phyloP scores from a whole-genome alignment of 2,888 invertebrate species.

The Xiphydria camelus region DNA sequence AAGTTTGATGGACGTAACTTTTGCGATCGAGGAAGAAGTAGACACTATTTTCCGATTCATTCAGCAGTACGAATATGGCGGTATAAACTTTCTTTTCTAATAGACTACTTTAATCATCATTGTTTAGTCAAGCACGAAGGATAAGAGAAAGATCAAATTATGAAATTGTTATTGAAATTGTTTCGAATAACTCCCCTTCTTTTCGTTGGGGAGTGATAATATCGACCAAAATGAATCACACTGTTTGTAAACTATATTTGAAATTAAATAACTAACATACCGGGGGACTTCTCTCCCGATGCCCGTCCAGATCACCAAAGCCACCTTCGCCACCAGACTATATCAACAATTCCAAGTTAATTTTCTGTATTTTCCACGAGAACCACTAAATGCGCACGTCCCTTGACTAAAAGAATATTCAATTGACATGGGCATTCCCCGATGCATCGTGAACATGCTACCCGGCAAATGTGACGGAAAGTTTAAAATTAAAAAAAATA shows the following conservation, averaged over 20 bases:
- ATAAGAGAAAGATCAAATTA: too few relatives aligned
- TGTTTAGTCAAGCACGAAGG: too few relatives aligned
- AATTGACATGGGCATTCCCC: not conserved
- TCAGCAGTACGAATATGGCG: too few relatives aligned
- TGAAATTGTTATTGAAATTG: not conserved
- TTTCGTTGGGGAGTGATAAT: too few relatives aligned
- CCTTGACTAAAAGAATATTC: too few relatives aligned
- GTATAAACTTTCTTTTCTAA: too few relatives aligned
- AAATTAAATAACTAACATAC: slow-evolving; percentile 49
- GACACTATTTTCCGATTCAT: too few relatives aligned
- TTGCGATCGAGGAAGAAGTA: too few relatives aligned
- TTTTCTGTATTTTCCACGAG: slow-evolving; percentile 19
- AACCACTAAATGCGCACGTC: too few relatives aligned
- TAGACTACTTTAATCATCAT: too few relatives aligned
- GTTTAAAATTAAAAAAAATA: not conserved
- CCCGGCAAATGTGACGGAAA: too few relatives aligned
- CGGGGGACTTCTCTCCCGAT: slow-evolving; percentile 54
- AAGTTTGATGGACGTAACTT: too few relatives aligned
- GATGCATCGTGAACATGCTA: slow-evolving; percentile 16
- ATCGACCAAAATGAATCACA: not conserved
- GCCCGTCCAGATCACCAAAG: slow-evolving; percentile 54
- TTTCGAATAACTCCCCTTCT: not conserved
- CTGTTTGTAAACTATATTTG: not conserved
- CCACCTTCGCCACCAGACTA: slow-evolving; percentile 57
- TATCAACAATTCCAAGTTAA: slow-evolving; percentile 46